Evolutionary conservation across 2,797 vertebrate genomes (phyloP).

Genomic region (Hylomyscus alleni): DNA sequence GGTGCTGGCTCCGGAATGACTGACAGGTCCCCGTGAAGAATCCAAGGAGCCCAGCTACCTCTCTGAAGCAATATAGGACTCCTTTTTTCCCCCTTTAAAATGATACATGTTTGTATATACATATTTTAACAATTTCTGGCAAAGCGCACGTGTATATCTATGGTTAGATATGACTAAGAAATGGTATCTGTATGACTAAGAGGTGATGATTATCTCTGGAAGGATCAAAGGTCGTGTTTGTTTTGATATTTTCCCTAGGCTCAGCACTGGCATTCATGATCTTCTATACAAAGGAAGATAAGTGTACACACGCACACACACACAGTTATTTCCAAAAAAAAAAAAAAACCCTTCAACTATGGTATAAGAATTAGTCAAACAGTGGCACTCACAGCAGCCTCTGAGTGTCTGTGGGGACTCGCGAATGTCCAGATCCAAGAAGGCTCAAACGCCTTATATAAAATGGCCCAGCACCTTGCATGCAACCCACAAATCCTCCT

Average conservation of each 20-base stretch:
- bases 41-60: not conserved
- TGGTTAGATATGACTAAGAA: conserved; percentile 50
- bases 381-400: not conserved
- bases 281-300: not conserved
- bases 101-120: not conserved
- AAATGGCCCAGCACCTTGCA: not conserved
- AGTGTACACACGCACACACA: not conserved
- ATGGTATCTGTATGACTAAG: conserved; percentile 75
- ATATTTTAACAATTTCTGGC: conserved; percentile 45
- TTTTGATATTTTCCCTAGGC: conserved; percentile 59
- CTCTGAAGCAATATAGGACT: not conserved
- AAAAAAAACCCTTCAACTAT: not conserved
- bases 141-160: conserved; percentile 39
- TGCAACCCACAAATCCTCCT: not conserved
- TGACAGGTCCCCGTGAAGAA: not conserved
- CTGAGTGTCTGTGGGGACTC: not conserved
- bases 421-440: not conserved
- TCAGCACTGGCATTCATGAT: not conserved
- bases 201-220: conserved; percentile 67
- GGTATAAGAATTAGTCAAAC: conserved; percentile 21
- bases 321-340: not conserved
- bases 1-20: not conserved
- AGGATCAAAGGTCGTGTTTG: conserved; percentile 73
- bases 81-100: not conserved
- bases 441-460: not conserved